These are phyloP conservation scores for Oreochromis niloticus DNA, from an alignment of 2,113 vertebrate genomes.

Conservation along the genomic window DNA sequence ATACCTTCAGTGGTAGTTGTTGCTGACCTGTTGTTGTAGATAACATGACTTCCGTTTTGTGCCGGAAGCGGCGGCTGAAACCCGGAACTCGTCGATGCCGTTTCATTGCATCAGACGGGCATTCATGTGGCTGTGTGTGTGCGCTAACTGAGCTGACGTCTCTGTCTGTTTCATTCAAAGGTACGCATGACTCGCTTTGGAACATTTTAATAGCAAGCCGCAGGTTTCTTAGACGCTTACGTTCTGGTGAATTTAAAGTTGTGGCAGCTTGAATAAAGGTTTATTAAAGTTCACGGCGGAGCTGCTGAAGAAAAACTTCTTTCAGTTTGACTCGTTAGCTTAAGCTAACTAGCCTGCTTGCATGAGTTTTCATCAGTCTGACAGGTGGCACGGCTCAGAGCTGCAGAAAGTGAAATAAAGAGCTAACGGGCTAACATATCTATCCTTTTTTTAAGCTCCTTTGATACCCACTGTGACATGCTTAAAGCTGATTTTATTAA, in stretches of 20 bases:
- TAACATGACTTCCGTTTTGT: neutral
- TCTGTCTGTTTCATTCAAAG: constrained; percentile 45
- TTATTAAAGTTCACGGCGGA: neutral
- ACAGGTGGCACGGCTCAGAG: constrained; percentile 1
- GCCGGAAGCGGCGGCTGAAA: constrained; percentile 10
- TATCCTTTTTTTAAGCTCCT: accelerated
- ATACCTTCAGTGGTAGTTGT: neutral
- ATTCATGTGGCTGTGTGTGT: neutral
- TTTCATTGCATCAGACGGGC: constrained; percentile 68
- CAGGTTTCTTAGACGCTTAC: neutral
- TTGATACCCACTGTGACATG: neutral
- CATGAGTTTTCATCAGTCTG: neutral
- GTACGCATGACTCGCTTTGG: neutral
- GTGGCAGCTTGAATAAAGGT: accelerated
- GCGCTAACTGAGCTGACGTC: constrained; percentile 35
- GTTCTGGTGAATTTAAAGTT: neutral
- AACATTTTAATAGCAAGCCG: neutral
- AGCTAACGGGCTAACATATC: neutral
- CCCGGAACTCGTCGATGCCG: constrained; percentile 21
- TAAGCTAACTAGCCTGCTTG: constrained; percentile 14
- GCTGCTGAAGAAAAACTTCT: neutral
- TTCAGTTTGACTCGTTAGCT: neutral
- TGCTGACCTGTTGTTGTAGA: neutral
- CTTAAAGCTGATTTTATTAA: neutral
- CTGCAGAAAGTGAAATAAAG: neutral